Base-by-base conservation (phyloP, 2,797 vertebrate species). In the Podargus strigoides region DNA sequence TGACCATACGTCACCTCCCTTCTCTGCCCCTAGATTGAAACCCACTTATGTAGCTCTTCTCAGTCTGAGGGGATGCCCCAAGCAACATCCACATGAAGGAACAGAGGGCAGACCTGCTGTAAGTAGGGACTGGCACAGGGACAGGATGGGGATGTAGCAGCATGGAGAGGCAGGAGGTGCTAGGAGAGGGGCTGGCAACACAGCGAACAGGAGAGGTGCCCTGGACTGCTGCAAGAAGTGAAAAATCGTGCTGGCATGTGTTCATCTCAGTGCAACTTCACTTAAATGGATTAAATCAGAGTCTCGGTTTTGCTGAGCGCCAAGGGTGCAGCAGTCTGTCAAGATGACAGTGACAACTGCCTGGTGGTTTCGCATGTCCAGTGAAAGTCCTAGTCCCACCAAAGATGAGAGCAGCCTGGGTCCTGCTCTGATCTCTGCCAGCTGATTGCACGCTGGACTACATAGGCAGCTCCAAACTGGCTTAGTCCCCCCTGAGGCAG, bases 241-340 rank as follows among this genome's bases (percentile, higher is more conserved):
- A 86, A 81, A 89, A 93, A 82, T 78, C 73, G 55, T 49, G 36
- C 58, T 86, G 66, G 39, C 19, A 1, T 7, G 7, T 19, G 50
- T 87, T 92, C 46, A 17, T 20, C 50, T 75, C 60, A 46, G 28
- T 1, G 1, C 58, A 94, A 37, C 50, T 86, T 87, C 90, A 93
- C 70, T 95, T 80, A 82, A 87, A 86, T 26, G 55, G 78, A 87
- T 93, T 94, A 66, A 89, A 66, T 73, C 26, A 7, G 63, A 82
- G 39, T 41, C 37, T 44, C 6, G 0, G 12, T 87, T n/a, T 73
- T 41, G 4, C 66, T 11, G 73, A 30, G 36, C 59, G 73, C 72
- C 75, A 32, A n/a, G n/a, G 23, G 9, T 42, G 24, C 8, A 1
- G 72, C 37, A 59, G 42, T 73, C 68, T 74, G 39, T 80, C 72